phyloP scores from a whole-genome alignment of 2,113 vertebrate species.

The Delphinus delphis region DNA sequence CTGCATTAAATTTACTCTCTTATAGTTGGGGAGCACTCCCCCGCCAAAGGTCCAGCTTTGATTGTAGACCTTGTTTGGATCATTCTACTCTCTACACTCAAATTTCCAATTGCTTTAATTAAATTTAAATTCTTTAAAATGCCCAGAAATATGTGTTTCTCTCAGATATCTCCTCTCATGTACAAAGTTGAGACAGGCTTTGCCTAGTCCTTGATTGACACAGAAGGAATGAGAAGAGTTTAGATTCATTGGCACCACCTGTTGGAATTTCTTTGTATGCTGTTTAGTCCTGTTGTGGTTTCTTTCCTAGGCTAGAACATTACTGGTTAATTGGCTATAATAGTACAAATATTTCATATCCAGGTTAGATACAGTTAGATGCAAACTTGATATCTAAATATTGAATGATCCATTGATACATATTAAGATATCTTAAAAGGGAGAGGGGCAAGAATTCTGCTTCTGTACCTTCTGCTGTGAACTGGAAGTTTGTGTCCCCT shows the following conservation, averaged over 20 bases:
- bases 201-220: neutral
- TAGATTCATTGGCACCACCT: conserved; percentile 72
- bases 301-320: neutral
- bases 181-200: neutral
- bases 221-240: neutral
- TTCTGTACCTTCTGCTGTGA: neutral
- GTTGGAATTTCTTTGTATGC: neutral
- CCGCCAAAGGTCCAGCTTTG: neutral
- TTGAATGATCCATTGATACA: neutral
- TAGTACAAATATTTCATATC: neutral
- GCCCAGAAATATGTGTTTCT: neutral
- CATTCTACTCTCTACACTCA: conserved; percentile 14
- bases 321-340: neutral
- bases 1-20: conserved; percentile 25
- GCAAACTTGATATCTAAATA: neutral
- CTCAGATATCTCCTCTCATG: neutral
- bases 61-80: neutral
- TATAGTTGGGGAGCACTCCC: neutral
- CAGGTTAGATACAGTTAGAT: neutral
- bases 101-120: neutral
- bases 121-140: neutral
- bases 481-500: neutral
- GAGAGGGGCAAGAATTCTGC: neutral
- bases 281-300: neutral
- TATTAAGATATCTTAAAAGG: neutral